Percentiles rank a stretch among this genome's conserved stretches.
Evolutionary conservation across 1,140 invertebrate species (phyloP).

Genomic region (Aphis gossypii): DNA sequence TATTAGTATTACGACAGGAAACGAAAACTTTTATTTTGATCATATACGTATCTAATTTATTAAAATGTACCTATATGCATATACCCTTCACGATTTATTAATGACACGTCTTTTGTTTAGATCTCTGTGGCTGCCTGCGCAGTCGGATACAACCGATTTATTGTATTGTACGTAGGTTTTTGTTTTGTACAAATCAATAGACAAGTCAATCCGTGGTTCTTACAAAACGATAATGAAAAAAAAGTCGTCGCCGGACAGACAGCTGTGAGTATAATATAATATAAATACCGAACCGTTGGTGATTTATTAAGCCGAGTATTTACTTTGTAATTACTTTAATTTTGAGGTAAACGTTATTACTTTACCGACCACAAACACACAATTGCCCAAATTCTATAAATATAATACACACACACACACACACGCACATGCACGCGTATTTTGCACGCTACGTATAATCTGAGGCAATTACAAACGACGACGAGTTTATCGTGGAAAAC

Average conservation of each 20-base stretch:
- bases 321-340: background rate
- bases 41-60: background rate
- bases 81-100: background rate
- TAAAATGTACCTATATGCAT: background rate
- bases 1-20: background rate
- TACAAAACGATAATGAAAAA: background rate
- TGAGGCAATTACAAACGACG: slow-evolving; percentile 15
- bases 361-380: background rate
- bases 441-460: background rate
- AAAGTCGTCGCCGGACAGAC: background rate
- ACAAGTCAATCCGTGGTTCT: background rate
- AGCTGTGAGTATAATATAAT: background rate
- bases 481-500: background rate
- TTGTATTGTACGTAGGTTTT: background rate
- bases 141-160: background rate
- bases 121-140: background rate
- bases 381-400: background rate
- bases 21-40: background rate
- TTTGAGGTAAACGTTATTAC: background rate
- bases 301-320: background rate
- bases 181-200: background rate
- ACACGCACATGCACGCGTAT: background rate
- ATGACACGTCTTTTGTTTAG: background rate
- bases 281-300: background rate
- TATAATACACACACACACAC: background rate